A percentile compares a stretch with the other conserved stretches of the same genome.
These are phyloP conservation scores for Notarius quadriscutis DNA, from an alignment of 2,113 vertebrate genomes.

Conservation along the genomic window DNA sequence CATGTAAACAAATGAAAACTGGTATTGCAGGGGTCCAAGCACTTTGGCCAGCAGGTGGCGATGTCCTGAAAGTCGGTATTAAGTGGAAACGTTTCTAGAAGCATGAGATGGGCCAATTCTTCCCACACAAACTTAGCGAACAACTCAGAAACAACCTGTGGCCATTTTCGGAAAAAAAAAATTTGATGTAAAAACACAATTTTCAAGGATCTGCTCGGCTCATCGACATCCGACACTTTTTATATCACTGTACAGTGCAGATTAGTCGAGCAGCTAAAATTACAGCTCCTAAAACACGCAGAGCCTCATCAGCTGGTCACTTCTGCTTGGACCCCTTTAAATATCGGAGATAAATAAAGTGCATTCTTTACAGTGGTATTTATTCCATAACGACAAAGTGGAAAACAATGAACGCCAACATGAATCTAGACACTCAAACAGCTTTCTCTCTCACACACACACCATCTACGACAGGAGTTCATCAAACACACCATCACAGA, in stretches of 20 bases:
- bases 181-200: neutral
- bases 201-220: neutral
- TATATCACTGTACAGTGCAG: slow-evolving; percentile 26
- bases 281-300: neutral
- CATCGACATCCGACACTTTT: neutral
- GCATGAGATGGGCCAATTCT: neutral
- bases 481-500: slow-evolving; percentile 10
- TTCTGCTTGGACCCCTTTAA: slow-evolving; percentile 13
- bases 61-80: neutral
- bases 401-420: slow-evolving; percentile 42
- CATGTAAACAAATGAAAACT: slow-evolving; percentile 41
- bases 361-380: slow-evolving; percentile 58
- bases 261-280: neutral
- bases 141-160: neutral
- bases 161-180: neutral
- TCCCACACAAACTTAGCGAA: neutral
- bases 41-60: slow-evolving; percentile 27
- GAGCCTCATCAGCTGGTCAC: neutral
- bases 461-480: slow-evolving; percentile 27
- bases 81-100: neutral
- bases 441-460: neutral
- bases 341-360: slow-evolving; percentile 66
- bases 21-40: slow-evolving; percentile 17
- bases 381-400: slow-evolving; percentile 26
- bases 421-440: slow-evolving; percentile 40